Evolutionary conservation across 2,888 invertebrate genomes (phyloP).

Genomic region (Eupithecia subfuscata): DNA sequence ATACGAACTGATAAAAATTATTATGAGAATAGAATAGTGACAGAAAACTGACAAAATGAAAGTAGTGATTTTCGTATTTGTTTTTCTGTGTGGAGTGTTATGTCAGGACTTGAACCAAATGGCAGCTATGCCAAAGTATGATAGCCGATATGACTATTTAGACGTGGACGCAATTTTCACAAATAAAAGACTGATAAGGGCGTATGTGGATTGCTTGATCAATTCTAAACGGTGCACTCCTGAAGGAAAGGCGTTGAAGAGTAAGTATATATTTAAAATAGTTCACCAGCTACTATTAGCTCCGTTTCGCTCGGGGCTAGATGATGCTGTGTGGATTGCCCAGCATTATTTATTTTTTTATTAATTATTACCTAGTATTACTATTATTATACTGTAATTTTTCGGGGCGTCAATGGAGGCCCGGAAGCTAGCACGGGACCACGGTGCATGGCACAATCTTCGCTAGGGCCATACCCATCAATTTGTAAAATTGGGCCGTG

Average conservation of each 20-base stretch:
- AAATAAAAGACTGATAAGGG: conserved; percentile 87
- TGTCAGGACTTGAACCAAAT: conserved; percentile 68
- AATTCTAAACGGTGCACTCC: conserved; percentile 88
- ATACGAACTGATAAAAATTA: background rate
- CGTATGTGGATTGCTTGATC: conserved; percentile 88
- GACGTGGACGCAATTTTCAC: conserved; percentile 87
- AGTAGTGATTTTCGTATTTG: conserved; percentile 63
- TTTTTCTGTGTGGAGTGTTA: conserved; percentile 59
- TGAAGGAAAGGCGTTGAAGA: conserved; percentile 88
- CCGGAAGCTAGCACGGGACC: background rate
- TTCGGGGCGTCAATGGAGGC: background rate
- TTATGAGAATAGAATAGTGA: conserved; percentile 29
- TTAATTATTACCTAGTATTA: no score
- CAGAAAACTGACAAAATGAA: conserved; percentile 59
- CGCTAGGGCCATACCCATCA: background rate
- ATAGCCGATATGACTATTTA: conserved; percentile 86
- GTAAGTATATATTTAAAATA: conserved; percentile 77
- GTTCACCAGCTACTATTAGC: background rate
- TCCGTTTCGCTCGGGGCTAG: no score
- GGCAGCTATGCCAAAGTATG: conserved; percentile 75
- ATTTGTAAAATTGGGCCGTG: no score
- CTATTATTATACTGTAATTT: no score
- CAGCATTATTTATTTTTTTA: no score
- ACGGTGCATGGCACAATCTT: background rate
- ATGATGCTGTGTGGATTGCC: no score